Base-by-base conservation (phyloP, 2,797 vertebrate genomes). In the Enteromius unitaeniatus region DNA sequence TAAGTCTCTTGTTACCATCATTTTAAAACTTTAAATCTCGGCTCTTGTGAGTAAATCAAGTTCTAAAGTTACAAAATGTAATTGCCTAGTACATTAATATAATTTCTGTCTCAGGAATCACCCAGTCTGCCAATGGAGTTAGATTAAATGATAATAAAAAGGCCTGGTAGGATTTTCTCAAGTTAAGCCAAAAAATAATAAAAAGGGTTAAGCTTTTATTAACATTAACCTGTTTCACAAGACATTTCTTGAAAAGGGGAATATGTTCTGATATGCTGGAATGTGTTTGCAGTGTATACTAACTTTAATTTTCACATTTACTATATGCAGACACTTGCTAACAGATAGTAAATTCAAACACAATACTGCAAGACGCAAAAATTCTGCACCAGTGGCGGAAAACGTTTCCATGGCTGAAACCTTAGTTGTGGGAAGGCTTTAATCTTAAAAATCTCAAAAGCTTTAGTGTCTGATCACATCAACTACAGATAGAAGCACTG, bases 361-460 rank as follows among this genome's bases (percentile, higher is more conserved):
- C 23, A n/a, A 64, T 15, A 60, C 58, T 60, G 58, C 5, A 42
- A 37, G 60, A 28, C 5, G 1, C n/a, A 45, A 42, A 45, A 19
- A n/a, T 19, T 37, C 8, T 6, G 21, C n/a, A 42, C 26, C 14
- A 45, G 45, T 49, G 45, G 69, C 17, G 14, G 45, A 26, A 31
- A 31, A 9, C 7, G 1, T 51, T 51, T 73, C 9, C 9, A 11
- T 73, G 17, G 15, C 70, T 73, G 70, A 85, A 69, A n/a, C 47
- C 31, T 85, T 74, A 79, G 62, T 65, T 47, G 55, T 80, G 69
- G 62, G 65, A 80, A 79, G 5, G 17, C n/a, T 53, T 53, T 60
- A 26, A 45, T 53, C 79, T 34, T 69, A 51, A 75, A 62, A 13
- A 60, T 60, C n/a, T 68, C 3, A 83, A 76, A 23, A 17, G 42